Percentiles rank a stretch among this genome's conserved stretches.
phyloP scores from a whole-genome alignment of 2,113 vertebrate species.

The Tyrannus savana region DNA sequence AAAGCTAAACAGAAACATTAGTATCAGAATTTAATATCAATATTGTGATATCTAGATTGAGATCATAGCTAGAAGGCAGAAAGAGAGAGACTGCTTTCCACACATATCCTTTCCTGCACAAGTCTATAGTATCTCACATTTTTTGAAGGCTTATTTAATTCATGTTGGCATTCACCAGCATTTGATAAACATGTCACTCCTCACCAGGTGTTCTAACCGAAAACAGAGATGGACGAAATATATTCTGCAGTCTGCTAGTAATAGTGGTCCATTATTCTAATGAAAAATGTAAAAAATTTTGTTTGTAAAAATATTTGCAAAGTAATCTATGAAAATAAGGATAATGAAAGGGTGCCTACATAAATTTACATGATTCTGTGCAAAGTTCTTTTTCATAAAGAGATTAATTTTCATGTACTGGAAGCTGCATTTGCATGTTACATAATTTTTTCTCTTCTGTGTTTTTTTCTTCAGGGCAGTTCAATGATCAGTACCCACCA shows the following conservation, averaged over 20 bases:
- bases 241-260: slow-evolving; percentile 23
- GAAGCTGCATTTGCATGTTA: slow-evolving; percentile 23
- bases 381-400: background rate
- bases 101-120: slow-evolving; percentile 27
- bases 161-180: slow-evolving; percentile 72
- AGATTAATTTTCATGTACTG: background rate
- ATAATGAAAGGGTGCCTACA: slow-evolving; percentile 21
- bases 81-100: slow-evolving; percentile 49
- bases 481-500: background rate
- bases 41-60: slow-evolving; percentile 59
- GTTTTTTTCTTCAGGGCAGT: slow-evolving; percentile 15
- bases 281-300: slow-evolving; percentile 28
- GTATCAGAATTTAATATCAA: slow-evolving; percentile 70
- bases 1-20: slow-evolving; percentile 66
- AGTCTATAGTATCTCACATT: slow-evolving; percentile 50
- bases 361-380: slow-evolving; percentile 24
- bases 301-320: slow-evolving; percentile 31
- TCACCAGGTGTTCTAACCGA: slow-evolving; percentile 70
- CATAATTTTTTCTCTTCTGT: background rate
- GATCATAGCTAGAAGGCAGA: slow-evolving; percentile 54
- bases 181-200: slow-evolving; percentile 77
- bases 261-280: slow-evolving; percentile 11
- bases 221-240: slow-evolving; percentile 30
- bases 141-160: slow-evolving; percentile 75
- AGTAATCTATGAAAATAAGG: slow-evolving; percentile 48